Evolutionary conservation across 2,113 vertebrate species (phyloP).

Genomic region (Thamnophis sirtalis): DNA sequence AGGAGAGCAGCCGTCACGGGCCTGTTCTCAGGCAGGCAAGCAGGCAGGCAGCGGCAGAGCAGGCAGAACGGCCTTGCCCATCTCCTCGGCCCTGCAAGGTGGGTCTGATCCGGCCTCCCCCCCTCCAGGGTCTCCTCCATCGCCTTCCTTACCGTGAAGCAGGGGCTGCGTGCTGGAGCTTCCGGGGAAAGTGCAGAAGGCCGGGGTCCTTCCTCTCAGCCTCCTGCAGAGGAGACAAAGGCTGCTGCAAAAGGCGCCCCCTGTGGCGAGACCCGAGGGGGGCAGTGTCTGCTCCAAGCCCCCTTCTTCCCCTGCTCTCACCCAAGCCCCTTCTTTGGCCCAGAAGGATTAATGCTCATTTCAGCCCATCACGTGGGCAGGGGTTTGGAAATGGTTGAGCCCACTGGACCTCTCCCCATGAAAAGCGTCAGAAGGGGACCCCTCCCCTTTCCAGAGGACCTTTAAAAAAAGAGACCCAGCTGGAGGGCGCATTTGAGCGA

Average conservation of each 20-base stretch:
- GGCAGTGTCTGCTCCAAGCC: not conserved
- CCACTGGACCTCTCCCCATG: not conserved
- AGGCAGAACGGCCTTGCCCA: not conserved
- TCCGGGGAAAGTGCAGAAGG: slow-evolving; percentile 32
- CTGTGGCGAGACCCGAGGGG: not conserved
- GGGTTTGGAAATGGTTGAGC: not conserved
- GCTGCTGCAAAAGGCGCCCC: not conserved
- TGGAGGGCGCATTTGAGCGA: not conserved
- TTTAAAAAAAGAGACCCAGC: not conserved
- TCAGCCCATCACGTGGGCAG: not conserved
- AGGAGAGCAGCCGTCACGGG: not conserved
- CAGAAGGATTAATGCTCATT: not conserved
- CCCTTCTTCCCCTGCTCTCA: not conserved
- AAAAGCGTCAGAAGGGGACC: not conserved
- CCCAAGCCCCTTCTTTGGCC: not conserved
- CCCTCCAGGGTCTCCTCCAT: rapidly evolving
- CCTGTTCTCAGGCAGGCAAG: rapidly evolving
- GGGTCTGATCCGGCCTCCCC: not conserved
- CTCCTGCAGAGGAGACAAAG: slow-evolving; percentile 12
- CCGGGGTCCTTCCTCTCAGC: slow-evolving; percentile 29
- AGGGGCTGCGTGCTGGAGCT: slow-evolving; percentile 20
- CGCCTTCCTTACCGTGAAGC: slow-evolving; percentile 28
- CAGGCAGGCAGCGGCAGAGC: not conserved
- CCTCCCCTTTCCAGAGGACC: not conserved
- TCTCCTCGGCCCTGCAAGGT: not conserved